These are phyloP conservation scores for Brachionus rubens DNA, from an alignment of 1,140 invertebrate genomes.

Conservation along the genomic window DNA sequence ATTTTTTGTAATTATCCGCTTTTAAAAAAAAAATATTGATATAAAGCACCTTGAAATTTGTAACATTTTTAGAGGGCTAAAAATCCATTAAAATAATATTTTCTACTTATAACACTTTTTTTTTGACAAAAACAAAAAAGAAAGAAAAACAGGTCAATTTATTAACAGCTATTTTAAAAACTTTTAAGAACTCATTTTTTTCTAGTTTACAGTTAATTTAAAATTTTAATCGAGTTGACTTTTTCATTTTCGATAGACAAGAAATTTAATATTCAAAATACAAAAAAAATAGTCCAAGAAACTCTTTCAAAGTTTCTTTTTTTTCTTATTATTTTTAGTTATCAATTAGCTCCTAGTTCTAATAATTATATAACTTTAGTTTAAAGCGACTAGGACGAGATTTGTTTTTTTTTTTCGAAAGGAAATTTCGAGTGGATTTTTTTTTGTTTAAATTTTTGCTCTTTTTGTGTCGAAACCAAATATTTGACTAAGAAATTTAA, in stretches of 20 bases:
- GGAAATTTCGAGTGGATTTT: slow-evolving; percentile 13
- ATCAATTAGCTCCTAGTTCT: neutral
- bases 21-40: neutral
- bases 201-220: slow-evolving; percentile 27
- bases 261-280: no score
- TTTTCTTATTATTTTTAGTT: neutral
- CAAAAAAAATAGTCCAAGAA: no score
- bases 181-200: neutral
- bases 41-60: neutral
- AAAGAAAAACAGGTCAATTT: slow-evolving; percentile 34
- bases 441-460: slow-evolving; percentile 12
- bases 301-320: no score
- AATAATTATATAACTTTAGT: slow-evolving; percentile 11
- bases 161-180: slow-evolving; percentile 35
- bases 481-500: slow-evolving; percentile 38
- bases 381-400: no score
- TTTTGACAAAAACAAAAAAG: neutral
- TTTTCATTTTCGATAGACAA: neutral
- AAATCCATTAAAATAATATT: slow-evolving; percentile 40
- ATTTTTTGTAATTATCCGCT: no score
- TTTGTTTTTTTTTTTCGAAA: neutral
- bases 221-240: slow-evolving; percentile 23
- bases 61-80: neutral
- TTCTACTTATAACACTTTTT: slow-evolving; percentile 29
- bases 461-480: neutral